phyloP scores from a whole-genome alignment of 2,113 vertebrate species.

The Calyptommatus sinebrachiatus region DNA sequence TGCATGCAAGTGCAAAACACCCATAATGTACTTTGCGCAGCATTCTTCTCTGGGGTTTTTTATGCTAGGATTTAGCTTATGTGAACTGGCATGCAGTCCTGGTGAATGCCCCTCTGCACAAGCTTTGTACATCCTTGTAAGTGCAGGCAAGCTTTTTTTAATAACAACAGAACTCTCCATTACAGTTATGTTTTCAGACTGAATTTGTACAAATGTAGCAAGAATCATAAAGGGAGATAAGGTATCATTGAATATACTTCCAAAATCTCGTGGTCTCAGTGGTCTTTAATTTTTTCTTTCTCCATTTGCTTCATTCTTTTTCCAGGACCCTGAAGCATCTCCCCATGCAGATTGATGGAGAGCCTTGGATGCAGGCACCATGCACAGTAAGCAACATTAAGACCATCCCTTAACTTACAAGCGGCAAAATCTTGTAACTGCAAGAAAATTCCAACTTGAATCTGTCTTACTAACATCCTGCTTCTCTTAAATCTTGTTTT shows the following conservation, averaged over 20 bases:
- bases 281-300: background rate
- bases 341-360: conserved; percentile 95
- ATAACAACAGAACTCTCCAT: no score
- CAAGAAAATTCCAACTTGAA: no score
- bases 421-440: background rate
- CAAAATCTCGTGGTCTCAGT: background rate
- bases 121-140: background rate
- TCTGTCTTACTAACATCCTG: no score
- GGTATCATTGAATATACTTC: background rate
- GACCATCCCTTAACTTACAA: no score
- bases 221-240: background rate
- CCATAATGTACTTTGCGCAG: background rate
- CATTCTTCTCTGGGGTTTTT: no score
- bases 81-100: no score
- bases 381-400: conserved; percentile 77
- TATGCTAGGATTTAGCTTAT: no score
- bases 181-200: background rate
- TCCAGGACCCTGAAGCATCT: conserved; percentile 86
- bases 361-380: conserved; percentile 94
- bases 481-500: no score
- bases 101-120: background rate
- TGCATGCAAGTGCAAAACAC: no score
- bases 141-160: background rate
- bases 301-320: background rate
- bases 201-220: no score